Conservation (phyloP, 2,888 invertebrate genomes). For the Ornithoptera priamus region DNA sequence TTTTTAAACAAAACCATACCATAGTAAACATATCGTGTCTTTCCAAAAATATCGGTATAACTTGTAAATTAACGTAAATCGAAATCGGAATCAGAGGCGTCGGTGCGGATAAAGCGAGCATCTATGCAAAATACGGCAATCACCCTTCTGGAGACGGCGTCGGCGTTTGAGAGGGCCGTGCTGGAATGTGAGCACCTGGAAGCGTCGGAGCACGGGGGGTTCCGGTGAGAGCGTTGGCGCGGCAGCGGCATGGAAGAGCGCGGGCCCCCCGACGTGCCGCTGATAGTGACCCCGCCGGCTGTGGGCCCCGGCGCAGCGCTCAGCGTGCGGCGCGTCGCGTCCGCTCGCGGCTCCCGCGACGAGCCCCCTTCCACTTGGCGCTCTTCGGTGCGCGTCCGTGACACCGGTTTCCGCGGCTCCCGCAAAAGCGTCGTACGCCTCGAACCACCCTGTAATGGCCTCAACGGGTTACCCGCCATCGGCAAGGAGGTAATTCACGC, state of each 20-base stretch:
- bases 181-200: conserved; percentile 75
- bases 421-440: conserved; percentile 82
- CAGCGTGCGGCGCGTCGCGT: conserved; percentile 64
- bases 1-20: conserved; percentile 58
- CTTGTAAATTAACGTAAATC: conserved; percentile 43
- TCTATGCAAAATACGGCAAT: conserved; percentile 79
- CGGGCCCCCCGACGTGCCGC: conserved; percentile 73
- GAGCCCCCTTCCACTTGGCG: conserved; percentile 79
- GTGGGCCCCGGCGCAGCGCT: conserved; percentile 56
- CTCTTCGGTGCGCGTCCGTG: conserved; percentile 83
- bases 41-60: conserved; percentile 35
- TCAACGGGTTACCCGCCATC: conserved; percentile 78
- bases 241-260: conserved; percentile 81
- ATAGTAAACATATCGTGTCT: conserved; percentile 50
- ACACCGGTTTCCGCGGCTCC: conserved; percentile 82
- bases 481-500: conserved; percentile 78
- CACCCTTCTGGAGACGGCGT: conserved; percentile 69
- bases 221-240: conserved; percentile 79
- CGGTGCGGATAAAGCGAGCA: conserved; percentile 55
- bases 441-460: conserved; percentile 83
- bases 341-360: conserved; percentile 69
- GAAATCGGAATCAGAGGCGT: conserved; percentile 48
- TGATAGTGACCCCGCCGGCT: conserved; percentile 70
- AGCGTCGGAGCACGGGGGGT: conserved; percentile 71
- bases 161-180: conserved; percentile 71